phyloP scores from a whole-genome alignment of 1,140 invertebrate species.

The Bombus ignitus region DNA sequence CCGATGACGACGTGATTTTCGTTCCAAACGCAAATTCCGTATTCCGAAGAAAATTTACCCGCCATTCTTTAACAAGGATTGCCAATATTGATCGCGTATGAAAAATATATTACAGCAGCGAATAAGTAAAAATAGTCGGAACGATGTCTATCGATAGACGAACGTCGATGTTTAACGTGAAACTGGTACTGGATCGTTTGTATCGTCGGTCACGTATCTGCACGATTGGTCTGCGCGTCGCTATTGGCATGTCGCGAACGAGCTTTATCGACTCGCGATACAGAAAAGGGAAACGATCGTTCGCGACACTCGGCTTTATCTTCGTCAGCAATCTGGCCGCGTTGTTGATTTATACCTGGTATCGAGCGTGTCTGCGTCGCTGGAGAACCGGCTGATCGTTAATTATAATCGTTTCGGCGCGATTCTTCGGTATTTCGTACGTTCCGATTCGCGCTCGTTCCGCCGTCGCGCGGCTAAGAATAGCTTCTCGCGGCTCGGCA shows the following conservation, averaged over 20 bases:
- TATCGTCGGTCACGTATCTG: background rate
- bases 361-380: too few relatives aligned
- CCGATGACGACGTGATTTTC: too few relatives aligned
- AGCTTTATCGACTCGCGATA: conserved; percentile 19
- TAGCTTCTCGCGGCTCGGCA: background rate
- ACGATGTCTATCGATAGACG: background rate
- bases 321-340: background rate
- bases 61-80: background rate
- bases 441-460: background rate
- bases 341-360: background rate
- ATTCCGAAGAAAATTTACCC: background rate
- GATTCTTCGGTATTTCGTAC: background rate
- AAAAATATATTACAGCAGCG: too few relatives aligned
- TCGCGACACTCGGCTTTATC: conserved; percentile 8
- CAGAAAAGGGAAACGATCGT: conserved; percentile 25
- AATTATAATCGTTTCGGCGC: conserved; percentile 27
- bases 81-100: background rate
- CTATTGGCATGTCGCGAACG: background rate
- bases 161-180: background rate
- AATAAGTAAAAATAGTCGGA: too few relatives aligned
- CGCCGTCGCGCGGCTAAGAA: background rate
- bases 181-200: background rate
- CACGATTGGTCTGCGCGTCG: background rate
- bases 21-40: too few relatives aligned
- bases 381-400: conserved; percentile 2